These are phyloP conservation scores for Tylochromis polylepis DNA, from an alignment of 2,113 vertebrate genomes.

Conservation along the genomic window DNA sequence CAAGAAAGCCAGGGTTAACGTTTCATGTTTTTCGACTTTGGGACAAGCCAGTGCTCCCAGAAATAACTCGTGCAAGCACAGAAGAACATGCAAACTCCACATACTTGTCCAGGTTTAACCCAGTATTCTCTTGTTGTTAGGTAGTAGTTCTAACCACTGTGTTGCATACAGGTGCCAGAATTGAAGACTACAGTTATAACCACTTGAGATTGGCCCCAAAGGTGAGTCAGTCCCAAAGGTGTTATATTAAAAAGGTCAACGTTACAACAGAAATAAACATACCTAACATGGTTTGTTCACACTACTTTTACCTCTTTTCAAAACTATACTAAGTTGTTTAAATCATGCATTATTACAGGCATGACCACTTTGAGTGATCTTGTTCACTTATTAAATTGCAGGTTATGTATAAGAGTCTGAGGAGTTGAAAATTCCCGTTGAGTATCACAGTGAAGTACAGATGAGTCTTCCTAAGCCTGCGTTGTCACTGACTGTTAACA, in stretches of 20 bases:
- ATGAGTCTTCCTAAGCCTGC: not conserved
- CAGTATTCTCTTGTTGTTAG: not conserved
- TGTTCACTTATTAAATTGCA: not conserved
- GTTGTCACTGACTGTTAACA: not conserved
- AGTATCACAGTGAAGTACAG: not conserved
- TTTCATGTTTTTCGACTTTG: not conserved
- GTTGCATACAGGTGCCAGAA: not conserved
- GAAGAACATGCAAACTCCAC: not conserved
- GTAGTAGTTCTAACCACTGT: not conserved
- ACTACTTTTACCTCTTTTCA: not conserved
- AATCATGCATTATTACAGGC: not conserved
- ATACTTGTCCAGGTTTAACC: not conserved
- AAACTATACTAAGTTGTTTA: not conserved
- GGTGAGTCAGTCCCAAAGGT: not conserved
- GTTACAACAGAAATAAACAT: not conserved
- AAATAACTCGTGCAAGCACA: not conserved
- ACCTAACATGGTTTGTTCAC: not conserved
- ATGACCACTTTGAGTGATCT: not conserved
- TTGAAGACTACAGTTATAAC: not conserved
- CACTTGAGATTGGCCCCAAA: not conserved
- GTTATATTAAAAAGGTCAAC: not conserved
- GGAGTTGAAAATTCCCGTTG: not conserved
- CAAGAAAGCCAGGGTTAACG: not conserved
- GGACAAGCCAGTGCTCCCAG: not conserved
- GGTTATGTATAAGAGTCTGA: not conserved